Evolutionary conservation across 2,888 invertebrate species (phyloP).

Genomic region (Hemicrepidius hirtus): DNA sequence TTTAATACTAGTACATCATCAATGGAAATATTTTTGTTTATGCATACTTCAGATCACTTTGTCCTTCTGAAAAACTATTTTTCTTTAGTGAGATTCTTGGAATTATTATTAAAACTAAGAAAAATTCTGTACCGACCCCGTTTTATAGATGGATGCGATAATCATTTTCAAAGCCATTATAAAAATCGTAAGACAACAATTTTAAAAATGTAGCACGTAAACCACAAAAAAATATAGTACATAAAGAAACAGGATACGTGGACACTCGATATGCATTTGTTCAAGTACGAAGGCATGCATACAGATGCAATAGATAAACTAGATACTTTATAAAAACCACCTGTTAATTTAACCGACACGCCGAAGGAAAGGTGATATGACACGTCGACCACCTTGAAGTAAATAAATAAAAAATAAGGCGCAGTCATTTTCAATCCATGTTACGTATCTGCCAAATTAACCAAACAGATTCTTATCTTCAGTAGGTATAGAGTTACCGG

Average conservation of each 20-base stretch:
- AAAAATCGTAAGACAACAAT: not conserved
- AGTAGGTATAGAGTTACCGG: constrained; percentile 43
- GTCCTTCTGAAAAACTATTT: no score
- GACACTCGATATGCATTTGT: constrained; percentile 59
- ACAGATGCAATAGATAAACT: constrained; percentile 60
- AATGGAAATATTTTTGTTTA: no score
- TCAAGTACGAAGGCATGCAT: constrained; percentile 60
- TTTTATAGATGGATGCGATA: no score
- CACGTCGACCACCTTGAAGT: constrained; percentile 59
- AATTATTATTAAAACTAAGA: no score
- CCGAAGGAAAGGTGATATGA: constrained; percentile 56
- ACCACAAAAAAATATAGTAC: constrained; percentile 48
- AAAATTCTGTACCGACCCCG: no score
- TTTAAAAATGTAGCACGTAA: not conserved
- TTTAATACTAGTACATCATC: no score
- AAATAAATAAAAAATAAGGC: constrained; percentile 52
- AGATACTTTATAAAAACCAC: constrained; percentile 61
- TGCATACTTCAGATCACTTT: no score
- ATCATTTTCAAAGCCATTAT: not conserved
- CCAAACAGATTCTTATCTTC: constrained; percentile 57
- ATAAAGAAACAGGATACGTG: constrained; percentile 43
- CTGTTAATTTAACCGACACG: constrained; percentile 57
- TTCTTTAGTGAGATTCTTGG: no score
- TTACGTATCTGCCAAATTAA: constrained; percentile 63
- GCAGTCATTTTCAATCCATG: constrained; percentile 60